Conservation (phyloP, 1,140 invertebrate species). For the Aphelinus certus region DNA sequence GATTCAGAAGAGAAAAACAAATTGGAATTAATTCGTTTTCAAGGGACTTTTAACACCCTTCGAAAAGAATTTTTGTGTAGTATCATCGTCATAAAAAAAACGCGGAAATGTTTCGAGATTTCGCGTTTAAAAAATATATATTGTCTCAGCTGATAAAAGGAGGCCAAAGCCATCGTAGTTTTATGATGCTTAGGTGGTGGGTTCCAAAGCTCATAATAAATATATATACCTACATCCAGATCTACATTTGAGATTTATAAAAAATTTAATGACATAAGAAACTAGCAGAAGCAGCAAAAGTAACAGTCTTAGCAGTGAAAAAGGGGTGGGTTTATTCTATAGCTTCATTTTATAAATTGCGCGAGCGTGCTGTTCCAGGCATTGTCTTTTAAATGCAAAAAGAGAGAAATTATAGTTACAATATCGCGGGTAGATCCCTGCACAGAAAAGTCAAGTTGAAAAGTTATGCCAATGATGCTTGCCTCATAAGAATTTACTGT, state of each 20-base stretch:
- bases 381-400: conserved; percentile 6
- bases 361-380: background rate
- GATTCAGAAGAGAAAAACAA: conserved; percentile 28
- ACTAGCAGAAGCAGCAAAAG: background rate
- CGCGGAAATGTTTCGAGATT: background rate
- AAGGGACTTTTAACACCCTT: conserved; percentile 3
- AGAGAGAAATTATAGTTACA: conserved; percentile 10
- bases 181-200: conserved; percentile 4
- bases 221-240: conserved; percentile 13
- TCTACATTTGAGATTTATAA: conserved; percentile 11
- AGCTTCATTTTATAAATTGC: conserved; percentile 16
- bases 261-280: background rate
- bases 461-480: conserved; percentile 19
- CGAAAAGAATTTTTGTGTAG: conserved; percentile 2
- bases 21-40: conserved; percentile 7
- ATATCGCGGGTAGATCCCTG: conserved; percentile 36
- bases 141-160: background rate
- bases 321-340: background rate
- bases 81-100: background rate
- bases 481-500: conserved; percentile 17
- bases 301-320: background rate
- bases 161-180: conserved; percentile 5
- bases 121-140: background rate
- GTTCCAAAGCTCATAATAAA: conserved; percentile 5
- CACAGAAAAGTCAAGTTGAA: background rate